A percentile compares a stretch with the other conserved stretches of the same genome.
Conservation (phyloP, 2,113 vertebrate genomes). For the Crocuta crocuta region DNA sequence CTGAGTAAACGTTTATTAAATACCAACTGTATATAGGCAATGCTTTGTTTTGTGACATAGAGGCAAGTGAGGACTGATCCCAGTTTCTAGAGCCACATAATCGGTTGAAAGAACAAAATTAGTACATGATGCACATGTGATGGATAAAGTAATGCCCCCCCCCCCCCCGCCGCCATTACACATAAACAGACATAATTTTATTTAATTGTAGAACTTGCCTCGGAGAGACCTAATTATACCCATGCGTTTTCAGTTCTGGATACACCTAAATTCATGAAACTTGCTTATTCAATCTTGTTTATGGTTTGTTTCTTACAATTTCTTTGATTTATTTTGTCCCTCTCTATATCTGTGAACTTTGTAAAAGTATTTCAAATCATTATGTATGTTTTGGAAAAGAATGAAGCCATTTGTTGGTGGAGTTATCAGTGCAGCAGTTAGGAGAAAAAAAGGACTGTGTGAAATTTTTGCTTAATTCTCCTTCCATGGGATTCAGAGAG, state of each 20-base stretch:
- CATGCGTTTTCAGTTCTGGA: not conserved
- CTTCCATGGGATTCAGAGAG: not conserved
- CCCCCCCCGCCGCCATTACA: too few species aligned
- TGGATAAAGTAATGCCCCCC: not conserved
- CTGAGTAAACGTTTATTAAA: not conserved
- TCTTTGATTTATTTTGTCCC: not conserved
- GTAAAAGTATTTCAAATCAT: not conserved
- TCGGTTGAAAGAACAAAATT: conserved; percentile 5
- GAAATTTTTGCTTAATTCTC: not conserved
- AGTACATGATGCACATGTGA: not conserved
- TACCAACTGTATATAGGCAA: not conserved
- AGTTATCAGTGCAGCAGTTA: not conserved
- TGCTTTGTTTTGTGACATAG: not conserved
- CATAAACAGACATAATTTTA: not conserved
- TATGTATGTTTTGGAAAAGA: not conserved
- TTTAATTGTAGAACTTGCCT: not conserved
- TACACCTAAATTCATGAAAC: not conserved
- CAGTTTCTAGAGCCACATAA: not conserved
- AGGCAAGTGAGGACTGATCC: not conserved
- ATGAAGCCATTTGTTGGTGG: not conserved
- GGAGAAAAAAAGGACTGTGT: not conserved
- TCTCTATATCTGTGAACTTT: not conserved
- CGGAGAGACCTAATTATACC: not conserved
- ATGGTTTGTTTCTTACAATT: not conserved
- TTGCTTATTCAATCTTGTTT: not conserved